Conservation (phyloP, 2,797 vertebrate genomes). For the Diplodus puntazzo region DNA sequence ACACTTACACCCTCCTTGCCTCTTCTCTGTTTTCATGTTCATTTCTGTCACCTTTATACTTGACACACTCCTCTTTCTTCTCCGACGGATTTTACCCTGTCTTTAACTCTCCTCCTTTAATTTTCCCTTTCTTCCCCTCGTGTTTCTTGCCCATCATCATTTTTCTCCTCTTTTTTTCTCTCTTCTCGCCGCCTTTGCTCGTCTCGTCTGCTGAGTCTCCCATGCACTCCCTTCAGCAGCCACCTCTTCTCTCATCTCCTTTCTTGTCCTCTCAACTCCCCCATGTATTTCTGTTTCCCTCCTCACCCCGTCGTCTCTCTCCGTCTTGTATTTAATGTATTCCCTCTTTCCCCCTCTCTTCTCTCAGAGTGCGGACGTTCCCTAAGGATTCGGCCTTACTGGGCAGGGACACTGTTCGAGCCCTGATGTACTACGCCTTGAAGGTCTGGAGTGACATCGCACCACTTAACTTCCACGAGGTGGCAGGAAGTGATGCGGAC, state of each 20-base stretch:
- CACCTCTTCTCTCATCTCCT: slow-evolving; percentile 11
- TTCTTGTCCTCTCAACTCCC: slow-evolving; percentile 17
- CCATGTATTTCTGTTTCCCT: not conserved
- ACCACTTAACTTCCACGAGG: slow-evolving; percentile 95
- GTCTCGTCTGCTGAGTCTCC: slow-evolving; percentile 24
- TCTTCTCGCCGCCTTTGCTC: slow-evolving; percentile 21
- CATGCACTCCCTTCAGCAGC: slow-evolving; percentile 67
- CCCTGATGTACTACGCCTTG: slow-evolving; percentile 96
- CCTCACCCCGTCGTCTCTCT: not conserved
- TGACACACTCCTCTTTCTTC: not conserved
- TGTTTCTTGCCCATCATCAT: slow-evolving; percentile 18
- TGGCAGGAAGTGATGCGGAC: slow-evolving; percentile 92
- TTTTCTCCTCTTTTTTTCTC: slow-evolving; percentile 1
- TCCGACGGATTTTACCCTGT: slow-evolving; percentile 9
- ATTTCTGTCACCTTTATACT: slow-evolving; percentile 21
- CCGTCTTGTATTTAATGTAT: slow-evolving; percentile 3
- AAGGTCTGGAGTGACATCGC: slow-evolving; percentile 98
- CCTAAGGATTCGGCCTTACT: slow-evolving; percentile 90
- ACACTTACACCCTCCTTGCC: not conserved
- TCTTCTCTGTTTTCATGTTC: slow-evolving; percentile 8
- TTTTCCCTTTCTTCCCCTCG: slow-evolving; percentile 7
- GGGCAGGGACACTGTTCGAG: slow-evolving; percentile 93
- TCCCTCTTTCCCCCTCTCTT: not conserved
- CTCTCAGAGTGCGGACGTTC: slow-evolving; percentile 91
- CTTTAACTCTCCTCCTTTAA: slow-evolving; percentile 14